Percentiles rank a stretch among this genome's conserved stretches.
Conservation (phyloP, 2,797 vertebrate genomes). For the Fratercula arctica region DNA sequence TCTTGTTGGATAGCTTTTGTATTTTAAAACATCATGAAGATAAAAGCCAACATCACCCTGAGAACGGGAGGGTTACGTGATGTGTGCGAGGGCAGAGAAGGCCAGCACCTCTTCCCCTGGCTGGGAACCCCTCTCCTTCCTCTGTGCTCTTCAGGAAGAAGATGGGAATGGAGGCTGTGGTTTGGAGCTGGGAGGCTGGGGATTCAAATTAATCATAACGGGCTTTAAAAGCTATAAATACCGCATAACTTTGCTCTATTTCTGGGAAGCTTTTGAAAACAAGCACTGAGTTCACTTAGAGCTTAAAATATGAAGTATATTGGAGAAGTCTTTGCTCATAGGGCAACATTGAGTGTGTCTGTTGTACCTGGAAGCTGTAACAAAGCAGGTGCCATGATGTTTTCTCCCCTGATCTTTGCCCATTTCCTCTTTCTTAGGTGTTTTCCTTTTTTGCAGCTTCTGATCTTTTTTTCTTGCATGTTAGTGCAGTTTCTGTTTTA, state of each 20-base stretch:
- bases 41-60: background rate
- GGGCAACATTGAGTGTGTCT: background rate
- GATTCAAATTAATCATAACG: background rate
- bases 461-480: background rate
- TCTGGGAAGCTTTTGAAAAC: conserved; percentile 16
- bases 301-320: background rate
- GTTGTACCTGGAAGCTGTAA: background rate
- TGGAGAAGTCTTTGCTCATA: background rate
- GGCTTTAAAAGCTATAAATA: conserved; percentile 1
- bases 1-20: background rate
- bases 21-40: background rate
- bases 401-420: background rate
- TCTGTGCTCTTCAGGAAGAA: background rate
- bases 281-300: background rate
- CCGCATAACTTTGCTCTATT: background rate
- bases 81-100: background rate
- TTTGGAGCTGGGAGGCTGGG: background rate
- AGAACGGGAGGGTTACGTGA: background rate
- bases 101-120: background rate
- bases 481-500: background rate
- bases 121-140: background rate
- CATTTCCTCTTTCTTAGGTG: background rate
- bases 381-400: background rate
- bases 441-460: background rate
- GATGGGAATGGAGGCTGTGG: background rate